These are phyloP conservation scores for Aythya baeri DNA, from an alignment of 2,113 vertebrate species.

Conservation along the genomic window DNA sequence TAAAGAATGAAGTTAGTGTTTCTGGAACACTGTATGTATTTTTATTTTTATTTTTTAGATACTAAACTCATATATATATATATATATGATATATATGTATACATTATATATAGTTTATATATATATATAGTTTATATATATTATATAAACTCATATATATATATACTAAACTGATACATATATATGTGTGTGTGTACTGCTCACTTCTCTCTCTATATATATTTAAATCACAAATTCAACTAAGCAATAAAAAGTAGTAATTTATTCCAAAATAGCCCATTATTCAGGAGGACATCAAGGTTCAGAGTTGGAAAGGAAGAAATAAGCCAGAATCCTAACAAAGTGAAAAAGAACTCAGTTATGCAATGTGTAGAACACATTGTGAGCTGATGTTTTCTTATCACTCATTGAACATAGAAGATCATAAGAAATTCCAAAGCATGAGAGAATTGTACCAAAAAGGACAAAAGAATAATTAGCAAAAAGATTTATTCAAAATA, in stretches of 20 bases:
- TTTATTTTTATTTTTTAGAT: not conserved
- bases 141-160: no score
- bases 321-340: not conserved
- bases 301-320: not conserved
- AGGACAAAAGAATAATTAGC: not conserved
- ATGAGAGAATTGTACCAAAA: not conserved
- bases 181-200: not conserved
- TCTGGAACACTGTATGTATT: not conserved
- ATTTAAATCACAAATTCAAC: not conserved
- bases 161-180: not conserved
- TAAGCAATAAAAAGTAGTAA: not conserved
- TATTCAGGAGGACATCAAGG: not conserved
- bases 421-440: not conserved
- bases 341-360: not conserved
- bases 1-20: not conserved
- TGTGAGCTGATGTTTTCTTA: not conserved
- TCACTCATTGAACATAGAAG: not conserved
- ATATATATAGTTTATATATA: no score
- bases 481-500: not conserved
- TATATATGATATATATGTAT: no score
- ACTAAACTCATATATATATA: not conserved
- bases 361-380: not conserved
- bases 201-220: not conserved
- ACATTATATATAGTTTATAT: no score
- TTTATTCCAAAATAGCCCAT: not conserved